These are phyloP conservation scores for Neosilurus mollespiculum DNA, from an alignment of 2,797 vertebrate species.

Conservation along the genomic window DNA sequence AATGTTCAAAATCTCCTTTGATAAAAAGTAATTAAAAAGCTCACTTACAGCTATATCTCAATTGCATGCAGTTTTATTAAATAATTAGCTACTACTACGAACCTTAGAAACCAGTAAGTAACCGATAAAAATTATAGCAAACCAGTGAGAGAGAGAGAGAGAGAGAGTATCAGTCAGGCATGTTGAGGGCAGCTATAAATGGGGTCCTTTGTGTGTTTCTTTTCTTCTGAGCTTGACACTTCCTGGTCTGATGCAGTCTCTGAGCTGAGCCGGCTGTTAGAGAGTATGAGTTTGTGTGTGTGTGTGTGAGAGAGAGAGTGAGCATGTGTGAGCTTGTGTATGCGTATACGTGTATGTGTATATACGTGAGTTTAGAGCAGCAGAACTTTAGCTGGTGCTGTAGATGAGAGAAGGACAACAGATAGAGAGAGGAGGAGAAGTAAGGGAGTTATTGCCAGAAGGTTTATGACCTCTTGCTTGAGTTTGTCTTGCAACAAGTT, in stretches of 20 bases:
- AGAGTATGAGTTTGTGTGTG: constrained; percentile 27
- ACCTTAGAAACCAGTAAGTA: not conserved
- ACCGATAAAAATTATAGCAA: no score
- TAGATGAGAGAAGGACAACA: constrained; percentile 22
- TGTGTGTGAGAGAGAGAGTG: not conserved
- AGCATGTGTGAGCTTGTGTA: constrained; percentile 11
- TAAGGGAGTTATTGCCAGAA: constrained; percentile 14
- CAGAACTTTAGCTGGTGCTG: constrained; percentile 2
- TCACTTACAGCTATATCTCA: not conserved
- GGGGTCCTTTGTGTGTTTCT: constrained; percentile 57
- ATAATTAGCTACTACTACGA: not conserved
- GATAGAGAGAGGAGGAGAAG: not conserved
- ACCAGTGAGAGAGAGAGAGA: no score
- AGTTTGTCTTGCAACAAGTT: constrained; percentile 49
- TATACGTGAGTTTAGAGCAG: constrained; percentile 16
- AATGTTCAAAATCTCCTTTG: not conserved
- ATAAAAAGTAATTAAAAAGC: not conserved
- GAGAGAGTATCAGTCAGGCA: constrained; percentile 53
- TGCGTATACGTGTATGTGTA: not conserved
- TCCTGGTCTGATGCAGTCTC: constrained; percentile 60
- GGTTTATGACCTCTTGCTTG: constrained; percentile 33
- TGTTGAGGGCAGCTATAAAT: constrained; percentile 54
- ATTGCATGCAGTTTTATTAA: not conserved
- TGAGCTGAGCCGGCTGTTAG: constrained; percentile 52
- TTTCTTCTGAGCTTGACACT: constrained; percentile 59